Evolutionary conservation across 2,797 vertebrate species (phyloP).

Genomic region (Molossus alvarezi): DNA sequence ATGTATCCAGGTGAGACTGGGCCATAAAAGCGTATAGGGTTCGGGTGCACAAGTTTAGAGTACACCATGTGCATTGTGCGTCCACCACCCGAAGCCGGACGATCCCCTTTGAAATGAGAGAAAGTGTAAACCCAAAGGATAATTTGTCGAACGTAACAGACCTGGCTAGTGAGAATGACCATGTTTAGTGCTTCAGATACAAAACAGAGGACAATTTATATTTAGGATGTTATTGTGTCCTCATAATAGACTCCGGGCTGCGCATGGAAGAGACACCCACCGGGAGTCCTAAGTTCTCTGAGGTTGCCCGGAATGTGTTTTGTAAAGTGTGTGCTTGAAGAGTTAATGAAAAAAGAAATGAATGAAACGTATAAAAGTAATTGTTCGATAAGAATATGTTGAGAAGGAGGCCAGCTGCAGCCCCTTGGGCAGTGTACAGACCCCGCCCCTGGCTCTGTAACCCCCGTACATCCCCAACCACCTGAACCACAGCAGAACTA

Average conservation of each 20-base stretch:
- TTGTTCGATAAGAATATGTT: neutral
- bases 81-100: no score
- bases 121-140: conserved; percentile 7
- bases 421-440: no score
- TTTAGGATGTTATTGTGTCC: neutral
- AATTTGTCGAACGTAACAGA: neutral
- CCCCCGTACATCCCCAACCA: no score
- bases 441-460: no score
- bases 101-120: neutral
- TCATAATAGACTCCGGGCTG: neutral
- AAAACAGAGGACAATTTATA: neutral
- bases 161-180: neutral
- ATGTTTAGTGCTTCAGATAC: neutral
- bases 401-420: no score
- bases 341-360: neutral
- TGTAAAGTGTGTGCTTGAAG: neutral
- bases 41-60: no score
- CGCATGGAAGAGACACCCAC: neutral
- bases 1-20: no score
- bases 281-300: neutral
- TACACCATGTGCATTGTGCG: no score
- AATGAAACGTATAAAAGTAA: neutral
- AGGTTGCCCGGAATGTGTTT: neutral
- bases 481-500: no score
- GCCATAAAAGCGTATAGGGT: no score